Percentiles rank a stretch among this genome's conserved stretches.
Evolutionary conservation across 2,113 vertebrate genomes (phyloP).

Genomic region (Phalacrocorax carbo): DNA sequence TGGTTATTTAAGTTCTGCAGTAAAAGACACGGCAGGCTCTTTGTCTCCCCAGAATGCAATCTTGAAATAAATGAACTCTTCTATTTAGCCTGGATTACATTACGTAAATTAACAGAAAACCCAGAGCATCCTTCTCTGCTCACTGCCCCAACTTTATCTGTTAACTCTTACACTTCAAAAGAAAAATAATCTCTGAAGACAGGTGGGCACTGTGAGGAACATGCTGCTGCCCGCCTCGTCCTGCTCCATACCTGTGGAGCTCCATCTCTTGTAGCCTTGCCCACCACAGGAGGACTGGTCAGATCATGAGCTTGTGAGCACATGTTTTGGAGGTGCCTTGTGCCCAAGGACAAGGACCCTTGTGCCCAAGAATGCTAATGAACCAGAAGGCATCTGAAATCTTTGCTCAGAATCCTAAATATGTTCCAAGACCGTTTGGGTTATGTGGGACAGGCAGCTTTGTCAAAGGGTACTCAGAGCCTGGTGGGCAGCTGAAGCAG

Average conservation of each 20-base stretch:
- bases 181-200: neutral
- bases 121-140: neutral
- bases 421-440: neutral
- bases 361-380: neutral
- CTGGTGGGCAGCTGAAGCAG: neutral
- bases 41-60: neutral
- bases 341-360: neutral
- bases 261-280: neutral
- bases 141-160: neutral
- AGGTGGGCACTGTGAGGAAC: fast-evolving
- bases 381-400: neutral
- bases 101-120: neutral
- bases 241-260: neutral
- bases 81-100: neutral
- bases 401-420: neutral
- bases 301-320: neutral
- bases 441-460: neutral
- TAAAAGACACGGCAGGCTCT: fast-evolving
- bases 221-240: fast-evolving
- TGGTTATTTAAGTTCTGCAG: neutral
- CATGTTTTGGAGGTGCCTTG: neutral
- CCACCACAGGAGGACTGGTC: neutral
- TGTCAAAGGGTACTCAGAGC: neutral
- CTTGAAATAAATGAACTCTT: neutral
- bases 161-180: neutral